Evolutionary conservation across 1,140 invertebrate genomes (phyloP), one percentile per base, ranked within the genome.

Genomic region (Gonatopus flavifemur): DNA sequence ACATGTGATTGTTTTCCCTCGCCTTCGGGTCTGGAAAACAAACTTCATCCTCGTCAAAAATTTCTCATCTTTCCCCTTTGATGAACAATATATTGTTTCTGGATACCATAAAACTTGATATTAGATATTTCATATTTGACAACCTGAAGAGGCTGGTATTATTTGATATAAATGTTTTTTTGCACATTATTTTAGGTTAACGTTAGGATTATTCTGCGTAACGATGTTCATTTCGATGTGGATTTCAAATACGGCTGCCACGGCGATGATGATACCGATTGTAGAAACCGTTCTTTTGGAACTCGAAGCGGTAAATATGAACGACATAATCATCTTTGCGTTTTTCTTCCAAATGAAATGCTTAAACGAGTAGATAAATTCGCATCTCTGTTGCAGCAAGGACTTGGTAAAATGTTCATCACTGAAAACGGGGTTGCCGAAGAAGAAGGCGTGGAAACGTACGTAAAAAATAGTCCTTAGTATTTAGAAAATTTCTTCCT

Each of bases 201-300:
- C 72, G 19, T 44, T 83, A 20, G 83, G 83, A 10, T 64, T 85
- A 9, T 86, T 85, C 72, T 59, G 75, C 9, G 82, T 82, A 0
- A 85, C 83, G 0, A 83, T 81, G 77, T 81, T 84, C 31, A 68
- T 86, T 10, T 84, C 82, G 0, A 82, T 85, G 80, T 86, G 84
- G 84, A 84, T 85, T 40, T 81, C 81, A 1, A 86, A 86, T 45
- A 84, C 83, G 1, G 84, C 84, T 2, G 76, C 83, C 1, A 82
- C 82, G 0, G 80, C 84, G 0, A 84, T 85, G 81, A 84, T 85
- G 81, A 70, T 84, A 45, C 84, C 84, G 0, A 86, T 86, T 39
- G 69, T 82, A 5, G 73, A 82, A 40, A 83, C 81, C 3, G 78
- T 84, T 37, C 66, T 82, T 1, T 52, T 76, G 13, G 80, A 81